A percentile compares a stretch with the other conserved stretches of the same genome.
phyloP scores from a whole-genome alignment of 2,888 invertebrate species.

The Patella ulyssiponensis region DNA sequence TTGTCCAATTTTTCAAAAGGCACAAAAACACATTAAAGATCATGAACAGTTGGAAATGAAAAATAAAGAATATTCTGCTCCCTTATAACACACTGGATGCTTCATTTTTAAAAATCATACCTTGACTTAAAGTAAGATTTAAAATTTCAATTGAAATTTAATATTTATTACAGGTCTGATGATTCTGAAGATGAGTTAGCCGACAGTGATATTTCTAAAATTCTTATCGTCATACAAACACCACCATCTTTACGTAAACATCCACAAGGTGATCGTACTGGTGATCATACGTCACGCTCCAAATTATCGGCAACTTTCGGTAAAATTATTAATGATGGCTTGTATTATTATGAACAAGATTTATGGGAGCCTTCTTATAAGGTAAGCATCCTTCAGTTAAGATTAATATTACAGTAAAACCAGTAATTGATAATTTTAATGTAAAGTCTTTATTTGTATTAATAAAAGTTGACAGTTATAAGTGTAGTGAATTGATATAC shows the following conservation, averaged over 20 bases:
- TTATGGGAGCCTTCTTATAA: slow-evolving; percentile 80
- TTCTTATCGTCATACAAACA: slow-evolving; percentile 93
- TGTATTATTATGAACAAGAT: slow-evolving; percentile 95
- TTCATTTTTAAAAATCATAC: too few species aligned
- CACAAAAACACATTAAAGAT: too few species aligned
- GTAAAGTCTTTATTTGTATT: too few species aligned
- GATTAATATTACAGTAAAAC: neutral
- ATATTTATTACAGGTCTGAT: slow-evolving; percentile 55
- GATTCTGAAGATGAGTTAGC: slow-evolving; percentile 88
- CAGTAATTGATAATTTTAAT: too few species aligned
- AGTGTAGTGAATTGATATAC: too few species aligned
- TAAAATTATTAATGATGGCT: slow-evolving; percentile 96
- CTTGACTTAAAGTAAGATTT: too few species aligned
- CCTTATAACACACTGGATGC: too few species aligned
- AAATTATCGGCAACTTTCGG: slow-evolving; percentile 96
- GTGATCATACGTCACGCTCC: slow-evolving; percentile 89
- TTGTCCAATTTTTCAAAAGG: too few species aligned
- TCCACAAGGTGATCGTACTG: slow-evolving; percentile 91
- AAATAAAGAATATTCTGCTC: too few species aligned
- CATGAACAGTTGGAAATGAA: too few species aligned
- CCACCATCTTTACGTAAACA: slow-evolving; percentile 80
- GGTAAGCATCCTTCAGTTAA: slow-evolving; percentile 29
- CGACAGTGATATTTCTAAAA: slow-evolving; percentile 91
- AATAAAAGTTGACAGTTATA: too few species aligned
- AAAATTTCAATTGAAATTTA: too few species aligned